Percentiles rank a stretch among this genome's conserved stretches.
Conservation (phyloP, 2,888 invertebrate species). For the Argyresthia goedartella region DNA sequence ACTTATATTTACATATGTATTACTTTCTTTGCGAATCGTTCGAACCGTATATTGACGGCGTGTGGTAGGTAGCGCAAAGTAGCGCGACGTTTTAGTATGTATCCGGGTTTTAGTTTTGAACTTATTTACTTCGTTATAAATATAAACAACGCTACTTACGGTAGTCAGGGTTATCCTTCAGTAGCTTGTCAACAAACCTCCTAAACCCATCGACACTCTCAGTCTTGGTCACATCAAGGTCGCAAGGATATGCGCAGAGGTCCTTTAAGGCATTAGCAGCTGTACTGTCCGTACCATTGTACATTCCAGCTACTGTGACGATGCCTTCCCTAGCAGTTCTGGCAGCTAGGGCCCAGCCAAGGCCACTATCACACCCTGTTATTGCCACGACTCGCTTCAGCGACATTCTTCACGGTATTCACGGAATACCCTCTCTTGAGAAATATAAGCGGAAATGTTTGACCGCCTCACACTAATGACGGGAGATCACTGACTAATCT, state of each 20-base stretch:
- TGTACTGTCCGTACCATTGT: constrained; percentile 65
- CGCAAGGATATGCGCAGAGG: constrained; percentile 53
- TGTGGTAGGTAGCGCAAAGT: too few species aligned
- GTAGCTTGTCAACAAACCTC: constrained; percentile 46
- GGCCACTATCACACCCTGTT: constrained; percentile 89
- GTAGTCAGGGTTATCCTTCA: constrained; percentile 58
- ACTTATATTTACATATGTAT: too few species aligned
- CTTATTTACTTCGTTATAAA: background rate
- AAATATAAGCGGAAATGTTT: background rate
- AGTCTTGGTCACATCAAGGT: constrained; percentile 77
- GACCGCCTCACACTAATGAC: too few species aligned
- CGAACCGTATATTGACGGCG: too few species aligned
- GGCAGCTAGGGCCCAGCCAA: constrained; percentile 81
- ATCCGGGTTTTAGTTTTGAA: too few species aligned
- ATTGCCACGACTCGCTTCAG: constrained; percentile 72
- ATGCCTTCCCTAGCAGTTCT: constrained; percentile 74
- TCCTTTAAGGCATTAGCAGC: constrained; percentile 61
- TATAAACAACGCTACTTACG: constrained; percentile 63
- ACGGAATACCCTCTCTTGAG: background rate
- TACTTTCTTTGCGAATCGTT: too few species aligned
- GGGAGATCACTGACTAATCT: too few species aligned
- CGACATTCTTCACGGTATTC: background rate
- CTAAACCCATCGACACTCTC: constrained; percentile 68
- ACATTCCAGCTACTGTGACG: constrained; percentile 83
- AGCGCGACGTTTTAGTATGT: too few species aligned